Conservation (phyloP, 2,113 vertebrate species). For the Limnothrissa miodon region DNA sequence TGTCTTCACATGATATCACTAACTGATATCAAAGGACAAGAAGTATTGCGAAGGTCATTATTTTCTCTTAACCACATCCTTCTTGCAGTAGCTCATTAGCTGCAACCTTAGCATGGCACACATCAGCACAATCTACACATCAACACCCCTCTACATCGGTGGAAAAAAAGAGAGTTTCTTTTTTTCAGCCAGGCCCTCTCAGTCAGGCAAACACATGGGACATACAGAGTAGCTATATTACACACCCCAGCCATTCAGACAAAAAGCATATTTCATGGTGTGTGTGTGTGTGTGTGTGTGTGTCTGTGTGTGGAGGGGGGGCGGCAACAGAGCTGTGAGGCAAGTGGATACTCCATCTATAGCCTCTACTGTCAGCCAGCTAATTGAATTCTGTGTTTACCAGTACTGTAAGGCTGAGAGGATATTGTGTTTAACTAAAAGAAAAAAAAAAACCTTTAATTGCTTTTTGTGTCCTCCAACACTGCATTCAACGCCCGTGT, state of each 20-base stretch:
- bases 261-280: not conserved
- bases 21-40: not conserved
- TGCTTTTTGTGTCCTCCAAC: conserved; percentile 13
- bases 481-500: not conserved
- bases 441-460: conserved; percentile 4
- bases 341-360: not conserved
- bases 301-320: no score
- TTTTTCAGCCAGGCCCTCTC: not conserved
- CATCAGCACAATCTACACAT: not conserved
- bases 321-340: not conserved
- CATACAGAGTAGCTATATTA: not conserved
- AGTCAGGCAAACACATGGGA: not conserved
- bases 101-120: not conserved
- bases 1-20: not conserved
- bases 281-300: not conserved
- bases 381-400: conserved; percentile 16
- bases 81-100: not conserved
- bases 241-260: not conserved
- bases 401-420: conserved; percentile 12
- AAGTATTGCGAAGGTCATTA: not conserved
- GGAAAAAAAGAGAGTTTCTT: not conserved
- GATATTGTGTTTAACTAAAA: conserved; percentile 16
- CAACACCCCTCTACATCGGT: not conserved
- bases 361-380: not conserved
- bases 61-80: not conserved